Evolutionary conservation across 1,140 invertebrate genomes (phyloP).

Genomic region (Ceratitis capitata): DNA sequence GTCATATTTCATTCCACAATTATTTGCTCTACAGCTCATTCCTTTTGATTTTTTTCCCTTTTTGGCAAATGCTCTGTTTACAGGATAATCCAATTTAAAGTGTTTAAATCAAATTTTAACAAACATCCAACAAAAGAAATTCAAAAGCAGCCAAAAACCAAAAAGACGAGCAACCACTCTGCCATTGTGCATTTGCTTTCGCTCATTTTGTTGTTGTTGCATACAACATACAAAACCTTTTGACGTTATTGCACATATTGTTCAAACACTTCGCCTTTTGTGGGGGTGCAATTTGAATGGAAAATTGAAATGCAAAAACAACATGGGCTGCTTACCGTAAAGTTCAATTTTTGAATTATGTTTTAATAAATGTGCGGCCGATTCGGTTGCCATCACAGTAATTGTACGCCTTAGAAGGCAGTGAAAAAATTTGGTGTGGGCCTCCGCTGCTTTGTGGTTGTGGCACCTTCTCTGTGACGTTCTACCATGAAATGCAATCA

Average conservation of each 20-base stretch:
- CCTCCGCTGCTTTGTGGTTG: background rate
- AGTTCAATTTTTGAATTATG: constrained; percentile 56
- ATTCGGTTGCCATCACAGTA: constrained; percentile 33
- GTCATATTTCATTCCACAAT: background rate
- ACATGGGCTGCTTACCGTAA: background rate
- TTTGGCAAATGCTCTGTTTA: constrained; percentile 49
- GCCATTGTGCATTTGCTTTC: background rate
- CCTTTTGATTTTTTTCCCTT: background rate
- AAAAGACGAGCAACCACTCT: background rate
- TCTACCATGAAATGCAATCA: constrained; percentile 64
- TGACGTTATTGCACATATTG: constrained; percentile 14
- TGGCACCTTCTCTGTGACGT: constrained; percentile 26
- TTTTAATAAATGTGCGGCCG: constrained; percentile 60
- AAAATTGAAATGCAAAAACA: background rate
- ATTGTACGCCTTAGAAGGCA: background rate
- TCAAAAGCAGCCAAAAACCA: constrained; percentile 29
- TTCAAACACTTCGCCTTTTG: background rate
- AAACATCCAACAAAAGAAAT: constrained; percentile 44
- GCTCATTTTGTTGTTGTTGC: background rate
- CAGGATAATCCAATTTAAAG: constrained; percentile 65
- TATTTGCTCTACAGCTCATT: background rate
- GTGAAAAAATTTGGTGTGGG: background rate
- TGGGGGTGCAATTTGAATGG: constrained; percentile 17
- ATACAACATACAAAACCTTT: no score
- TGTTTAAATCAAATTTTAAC: constrained; percentile 65